Conservation (phyloP, 1,140 invertebrate species). For the Zaprionus kolodkinae region DNA sequence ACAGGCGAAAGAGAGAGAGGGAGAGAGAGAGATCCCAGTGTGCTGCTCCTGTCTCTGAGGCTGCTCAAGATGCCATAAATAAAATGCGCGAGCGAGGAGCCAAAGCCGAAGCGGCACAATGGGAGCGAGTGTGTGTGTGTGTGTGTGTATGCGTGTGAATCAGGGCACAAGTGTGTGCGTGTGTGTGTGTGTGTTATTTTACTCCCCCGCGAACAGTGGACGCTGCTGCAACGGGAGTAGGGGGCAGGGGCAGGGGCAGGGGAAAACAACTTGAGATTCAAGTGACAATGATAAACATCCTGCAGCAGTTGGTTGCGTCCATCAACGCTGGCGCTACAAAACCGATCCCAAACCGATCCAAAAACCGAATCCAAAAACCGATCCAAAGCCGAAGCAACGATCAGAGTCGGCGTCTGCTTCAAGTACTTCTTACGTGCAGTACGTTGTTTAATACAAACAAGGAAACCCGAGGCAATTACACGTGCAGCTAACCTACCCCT, state of each 20-base stretch:
- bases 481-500: neutral
- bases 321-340: slow-evolving; percentile 55
- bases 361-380: neutral
- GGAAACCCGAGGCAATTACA: slow-evolving; percentile 17
- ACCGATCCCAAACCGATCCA: neutral
- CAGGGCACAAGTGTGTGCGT: slow-evolving; percentile 12
- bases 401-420: slow-evolving; percentile 37
- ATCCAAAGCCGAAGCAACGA: neutral
- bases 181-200: slow-evolving; percentile 21
- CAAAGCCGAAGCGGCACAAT: neutral
- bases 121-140: neutral
- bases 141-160: slow-evolving; percentile 11
- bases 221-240: slow-evolving; percentile 21
- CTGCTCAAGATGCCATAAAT: slow-evolving; percentile 60
- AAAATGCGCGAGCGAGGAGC: slow-evolving; percentile 45
- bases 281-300: slow-evolving; percentile 78
- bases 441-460: slow-evolving; percentile 33
- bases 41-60: slow-evolving; percentile 14
- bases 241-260: slow-evolving; percentile 10
- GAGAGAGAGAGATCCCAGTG: slow-evolving; percentile 53
- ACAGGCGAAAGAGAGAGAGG: slow-evolving; percentile 25
- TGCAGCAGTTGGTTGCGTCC: slow-evolving; percentile 68
- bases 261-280: slow-evolving; percentile 61
- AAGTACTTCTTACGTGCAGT: slow-evolving; percentile 61
- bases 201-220: slow-evolving; percentile 58